Conservation (phyloP, 2,888 invertebrate genomes). For the Barypeithes pellucidus region DNA sequence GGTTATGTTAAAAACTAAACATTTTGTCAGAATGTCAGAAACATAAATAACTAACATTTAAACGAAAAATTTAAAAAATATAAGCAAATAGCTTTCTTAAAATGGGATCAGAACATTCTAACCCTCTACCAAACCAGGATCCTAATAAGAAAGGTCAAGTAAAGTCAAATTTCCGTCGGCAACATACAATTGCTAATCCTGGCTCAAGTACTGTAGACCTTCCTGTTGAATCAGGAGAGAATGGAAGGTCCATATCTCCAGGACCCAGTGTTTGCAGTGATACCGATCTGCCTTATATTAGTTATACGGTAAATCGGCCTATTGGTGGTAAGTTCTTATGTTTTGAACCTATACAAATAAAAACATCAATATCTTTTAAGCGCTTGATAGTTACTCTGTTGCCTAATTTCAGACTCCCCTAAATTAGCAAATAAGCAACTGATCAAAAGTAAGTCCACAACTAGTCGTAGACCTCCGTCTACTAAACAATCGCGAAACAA, state of each 20-base stretch:
- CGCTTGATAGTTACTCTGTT: background rate
- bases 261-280: slow-evolving; percentile 92
- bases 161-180: slow-evolving; percentile 63
- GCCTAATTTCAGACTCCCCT: slow-evolving; percentile 79
- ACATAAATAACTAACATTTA: background rate
- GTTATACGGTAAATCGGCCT: slow-evolving; percentile 90
- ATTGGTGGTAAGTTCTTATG: slow-evolving; percentile 81
- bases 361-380: too few species aligned
- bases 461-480: slow-evolving; percentile 65
- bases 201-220: slow-evolving; percentile 61
- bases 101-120: slow-evolving; percentile 70
- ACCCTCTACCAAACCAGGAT: slow-evolving; percentile 60
- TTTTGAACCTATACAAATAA: too few species aligned
- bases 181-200: slow-evolving; percentile 70
- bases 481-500: slow-evolving; percentile 70
- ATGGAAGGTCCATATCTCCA: slow-evolving; percentile 82
- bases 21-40: slow-evolving; percentile 16
- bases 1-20: slow-evolving; percentile 5
- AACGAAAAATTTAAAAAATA: background rate
- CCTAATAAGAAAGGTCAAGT: slow-evolving; percentile 61
- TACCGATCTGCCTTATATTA: slow-evolving; percentile 91
- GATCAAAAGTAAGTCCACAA: slow-evolving; percentile 62
- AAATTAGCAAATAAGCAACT: slow-evolving; percentile 80
- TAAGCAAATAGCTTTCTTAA: background rate
- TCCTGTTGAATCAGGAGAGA: slow-evolving; percentile 59